Conservation (phyloP, 2,888 invertebrate species). For the Gonocerus acuteangulatus region DNA sequence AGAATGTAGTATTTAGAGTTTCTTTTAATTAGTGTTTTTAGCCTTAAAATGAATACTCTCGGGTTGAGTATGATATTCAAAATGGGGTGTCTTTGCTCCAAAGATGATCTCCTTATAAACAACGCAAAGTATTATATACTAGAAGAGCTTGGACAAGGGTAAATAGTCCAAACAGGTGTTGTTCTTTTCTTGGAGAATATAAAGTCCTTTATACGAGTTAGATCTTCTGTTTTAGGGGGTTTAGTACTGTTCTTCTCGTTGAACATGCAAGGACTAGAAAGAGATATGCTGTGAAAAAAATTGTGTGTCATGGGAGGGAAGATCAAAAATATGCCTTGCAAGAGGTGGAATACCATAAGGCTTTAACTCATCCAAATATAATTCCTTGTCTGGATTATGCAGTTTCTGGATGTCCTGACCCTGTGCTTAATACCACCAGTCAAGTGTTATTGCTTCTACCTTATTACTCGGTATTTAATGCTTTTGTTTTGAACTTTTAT, state of each 20-base stretch:
- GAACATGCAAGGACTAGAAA: conserved; percentile 59
- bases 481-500: no score
- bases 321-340: conserved; percentile 64
- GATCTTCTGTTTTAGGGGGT: conserved; percentile 55
- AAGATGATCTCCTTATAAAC: conserved; percentile 62
- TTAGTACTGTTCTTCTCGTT: conserved; percentile 69
- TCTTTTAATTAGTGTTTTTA: neutral
- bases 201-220: conserved; percentile 11
- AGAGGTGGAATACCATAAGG: conserved; percentile 66
- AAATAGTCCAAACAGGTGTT: conserved; percentile 39
- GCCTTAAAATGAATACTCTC: conserved; percentile 55
- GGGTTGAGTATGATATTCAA: conserved; percentile 61
- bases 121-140: conserved; percentile 59
- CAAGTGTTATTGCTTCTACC: conserved; percentile 67
- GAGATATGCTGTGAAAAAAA: conserved; percentile 68
- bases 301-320: conserved; percentile 68
- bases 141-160: conserved; percentile 71
- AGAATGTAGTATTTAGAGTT: conserved; percentile 6
- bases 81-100: conserved; percentile 69
- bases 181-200: conserved; percentile 8
- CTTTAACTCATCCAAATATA: conserved; percentile 63
- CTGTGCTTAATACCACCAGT: conserved; percentile 59
- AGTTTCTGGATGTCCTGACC: conserved; percentile 54
- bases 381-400: conserved; percentile 63
- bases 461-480: conserved; percentile 62